Conservation (phyloP, 2,888 invertebrate species). For the Latrodectus elegans region DNA sequence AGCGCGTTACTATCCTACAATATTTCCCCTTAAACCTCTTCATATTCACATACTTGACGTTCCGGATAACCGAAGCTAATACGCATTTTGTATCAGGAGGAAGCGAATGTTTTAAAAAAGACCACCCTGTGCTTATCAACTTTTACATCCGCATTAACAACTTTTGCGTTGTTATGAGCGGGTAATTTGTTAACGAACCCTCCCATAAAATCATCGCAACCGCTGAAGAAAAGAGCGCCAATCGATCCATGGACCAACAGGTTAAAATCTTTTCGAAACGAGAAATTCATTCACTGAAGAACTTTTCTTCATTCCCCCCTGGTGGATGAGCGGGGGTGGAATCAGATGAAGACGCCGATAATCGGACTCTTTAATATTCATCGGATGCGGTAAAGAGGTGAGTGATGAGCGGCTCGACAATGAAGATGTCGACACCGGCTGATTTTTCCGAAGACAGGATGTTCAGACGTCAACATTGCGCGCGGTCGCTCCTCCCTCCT, state of each 20-base stretch:
- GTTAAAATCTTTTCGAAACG: slow-evolving; percentile 1
- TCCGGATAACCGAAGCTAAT: no score
- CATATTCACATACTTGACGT: no score
- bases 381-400: neutral
- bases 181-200: slow-evolving; percentile 9
- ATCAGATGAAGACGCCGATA: neutral
- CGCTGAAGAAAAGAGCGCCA: neutral
- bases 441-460: neutral
- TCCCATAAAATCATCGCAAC: neutral
- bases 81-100: no score
- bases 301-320: neutral
- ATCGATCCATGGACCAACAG: slow-evolving; percentile 25
- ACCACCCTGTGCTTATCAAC: neutral
- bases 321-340: neutral
- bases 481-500: no score
- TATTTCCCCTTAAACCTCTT: no score
- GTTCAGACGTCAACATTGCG: neutral
- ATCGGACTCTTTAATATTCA: slow-evolving; percentile 8
- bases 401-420: neutral
- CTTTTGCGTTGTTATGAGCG: no score
- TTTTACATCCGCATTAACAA: neutral
- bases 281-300: slow-evolving; percentile 7
- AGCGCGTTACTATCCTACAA: no score
- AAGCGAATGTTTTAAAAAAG: no score
- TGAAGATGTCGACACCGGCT: neutral